Base-by-base conservation (phyloP, 2,113 vertebrate genomes). In the Prunella himalayana region DNA sequence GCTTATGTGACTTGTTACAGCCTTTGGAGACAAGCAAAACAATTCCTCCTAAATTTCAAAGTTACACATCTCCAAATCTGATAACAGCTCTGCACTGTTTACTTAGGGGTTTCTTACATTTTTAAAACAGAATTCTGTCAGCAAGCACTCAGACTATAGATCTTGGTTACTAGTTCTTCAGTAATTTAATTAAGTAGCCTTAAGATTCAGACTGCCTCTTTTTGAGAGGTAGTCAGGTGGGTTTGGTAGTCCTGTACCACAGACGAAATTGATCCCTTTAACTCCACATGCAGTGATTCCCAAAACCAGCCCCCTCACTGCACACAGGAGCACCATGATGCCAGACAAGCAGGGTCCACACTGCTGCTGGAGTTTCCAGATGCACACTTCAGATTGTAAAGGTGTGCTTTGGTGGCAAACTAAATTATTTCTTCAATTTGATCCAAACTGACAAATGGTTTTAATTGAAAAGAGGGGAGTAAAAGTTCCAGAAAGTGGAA, bases 61-160 rank as follows among this genome's bases (percentile, higher is more conserved):
- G 72, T 65, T 79, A 50, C 39, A 23, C 20, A 12, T 64, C 13
- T 61, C 49, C 54, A 65, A 37, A 73, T 22, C 25, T 76, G 61
- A 57, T 72, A 77, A 91, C 59, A 96, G 53, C 31, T 85, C 82
- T 87, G 42, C 41, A 37, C 20, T 88, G 14, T 82, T 94, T 90
- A 35, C 15, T 80, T 53, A 50, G 25, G 16, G 54, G 49, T 92
- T 92, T 91, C 80, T 86, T 77, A 63, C 10, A 14, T 80, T 86
- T 92, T 77, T 95, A 45, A 92, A 78, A 94, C 49, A 63, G 76
- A 90, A 80, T 12, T 64, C 88, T 85, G 37, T 79, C 88, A 92
- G 50, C 7, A 2, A 91, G 72, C 35, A 60, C 72, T 91, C 37
- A 69, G 79, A 44, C 61, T 44, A 25, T 30, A 57, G 47, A 35